A percentile compares a stretch with the other conserved stretches of the same genome.
Evolutionary conservation across 2,888 invertebrate genomes (phyloP).

Genomic region (Tachina fera): DNA sequence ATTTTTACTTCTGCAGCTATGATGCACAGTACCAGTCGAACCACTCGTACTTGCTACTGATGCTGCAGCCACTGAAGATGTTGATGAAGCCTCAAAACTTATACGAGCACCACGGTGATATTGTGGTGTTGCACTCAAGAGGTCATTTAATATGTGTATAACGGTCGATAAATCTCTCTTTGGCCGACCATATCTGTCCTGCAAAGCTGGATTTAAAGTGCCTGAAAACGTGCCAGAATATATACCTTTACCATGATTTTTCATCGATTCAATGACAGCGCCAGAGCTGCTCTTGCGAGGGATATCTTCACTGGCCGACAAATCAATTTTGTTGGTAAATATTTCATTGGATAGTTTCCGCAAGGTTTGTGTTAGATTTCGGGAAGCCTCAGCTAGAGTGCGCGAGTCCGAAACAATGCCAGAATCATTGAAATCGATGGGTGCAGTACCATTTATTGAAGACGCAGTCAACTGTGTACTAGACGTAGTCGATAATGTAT

Average conservation of each 20-base stretch:
- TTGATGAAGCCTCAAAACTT: slow-evolving; percentile 82
- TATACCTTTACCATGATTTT: slow-evolving; percentile 96
- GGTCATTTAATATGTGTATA: slow-evolving; percentile 96
- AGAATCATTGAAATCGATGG: slow-evolving; percentile 79
- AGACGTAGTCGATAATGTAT: slow-evolving; percentile 43
- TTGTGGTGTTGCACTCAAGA: slow-evolving; percentile 92
- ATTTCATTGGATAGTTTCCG: slow-evolving; percentile 95
- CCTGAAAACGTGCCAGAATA: slow-evolving; percentile 98
- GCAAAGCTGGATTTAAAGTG: slow-evolving; percentile 95
- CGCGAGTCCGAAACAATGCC: slow-evolving; percentile 85
- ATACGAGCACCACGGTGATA: slow-evolving; percentile 85
- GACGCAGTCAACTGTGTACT: slow-evolving; percentile 51
- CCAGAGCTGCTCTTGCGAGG: slow-evolving; percentile 85
- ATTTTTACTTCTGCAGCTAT: slow-evolving; percentile 77
- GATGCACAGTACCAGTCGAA: slow-evolving; percentile 69
- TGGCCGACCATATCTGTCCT: slow-evolving; percentile 95
- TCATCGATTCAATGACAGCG: slow-evolving; percentile 95
- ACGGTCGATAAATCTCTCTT: slow-evolving; percentile 97
- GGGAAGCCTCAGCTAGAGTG: slow-evolving; percentile 93
- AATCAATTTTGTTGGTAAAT: slow-evolving; percentile 87
- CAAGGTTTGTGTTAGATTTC: slow-evolving; percentile 95
- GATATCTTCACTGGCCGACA: slow-evolving; percentile 84
- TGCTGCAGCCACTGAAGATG: slow-evolving; percentile 74
- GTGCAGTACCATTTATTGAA: slow-evolving; percentile 15
- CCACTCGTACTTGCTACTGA: slow-evolving; percentile 58